Evolutionary conservation across 30 jellyfish, hydroid and myxozoan genomes (phyloP), one percentile per base, ranked within the genome.

Genomic region (Catostylus mosaicus): DNA sequence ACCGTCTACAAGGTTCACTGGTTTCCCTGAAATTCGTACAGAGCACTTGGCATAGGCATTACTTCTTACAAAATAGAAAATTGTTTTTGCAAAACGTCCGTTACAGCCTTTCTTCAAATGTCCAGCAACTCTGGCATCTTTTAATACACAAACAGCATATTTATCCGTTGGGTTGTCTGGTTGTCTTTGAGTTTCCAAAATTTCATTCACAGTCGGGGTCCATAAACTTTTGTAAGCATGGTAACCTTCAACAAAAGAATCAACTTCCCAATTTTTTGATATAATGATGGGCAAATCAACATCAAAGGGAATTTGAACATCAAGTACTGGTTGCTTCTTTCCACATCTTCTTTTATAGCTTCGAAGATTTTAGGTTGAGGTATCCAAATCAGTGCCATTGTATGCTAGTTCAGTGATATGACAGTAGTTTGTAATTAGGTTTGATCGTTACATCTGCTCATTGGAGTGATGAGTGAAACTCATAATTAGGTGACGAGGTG

Each of bases 41-140:
- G 11, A 9, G 32, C 84, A 73, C 16, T 5, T 23, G 10, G 50
- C 12, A 30, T 3, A 20, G 57, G 84, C 35, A 36, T 73, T 43
- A 73, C 57, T 38, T 76, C 88, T 30, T 30, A 76, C 22, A 23
- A 76, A 76, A 83, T 57, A 54, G 26, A 54, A 54, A 22, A 50
- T 51, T 24, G 88, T 76, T 76, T 76, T 76, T 34, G 88, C 88
- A 52, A 26, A 76, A 18, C 29, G 57, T 31, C 88, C 88, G 33
- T 37, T 76, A 11, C 14, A 30, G 27, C 77, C 88, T 57, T 54
- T 56, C 27, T 23, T 18, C 33, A 2, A 76, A 76, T 57, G 61
- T 22, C 82, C 88, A 51, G 52, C 46, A 19, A 76, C 88, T 30
- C 12, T 16, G 11, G 62, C 59, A 18, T 76, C 88, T 20, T 76